Evolutionary conservation across 1,140 invertebrate genomes (phyloP).

Genomic region (Formica selysi): DNA sequence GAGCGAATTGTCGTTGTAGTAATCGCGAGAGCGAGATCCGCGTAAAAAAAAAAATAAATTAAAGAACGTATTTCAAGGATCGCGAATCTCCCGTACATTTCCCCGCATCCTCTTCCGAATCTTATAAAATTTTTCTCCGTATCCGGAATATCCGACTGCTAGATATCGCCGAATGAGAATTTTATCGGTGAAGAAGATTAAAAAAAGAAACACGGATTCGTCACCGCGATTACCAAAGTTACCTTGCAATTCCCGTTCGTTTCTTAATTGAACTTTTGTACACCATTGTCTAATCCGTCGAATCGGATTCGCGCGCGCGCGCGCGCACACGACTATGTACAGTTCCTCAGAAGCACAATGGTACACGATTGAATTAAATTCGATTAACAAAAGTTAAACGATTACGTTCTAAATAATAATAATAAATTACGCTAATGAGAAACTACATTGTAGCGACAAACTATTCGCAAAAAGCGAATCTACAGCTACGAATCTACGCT

Average conservation of each 20-base stretch:
- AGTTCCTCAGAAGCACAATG: background rate
- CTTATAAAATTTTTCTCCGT: background rate
- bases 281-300: background rate
- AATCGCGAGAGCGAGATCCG: slow-evolving; percentile 8
- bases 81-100: background rate
- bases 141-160: background rate
- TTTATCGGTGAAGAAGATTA: background rate
- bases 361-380: background rate
- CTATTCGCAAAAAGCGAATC: background rate
- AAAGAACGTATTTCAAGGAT: background rate
- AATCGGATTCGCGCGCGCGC: background rate
- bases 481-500: slow-evolving; percentile 47
- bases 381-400: background rate
- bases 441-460: background rate
- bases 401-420: slow-evolving; percentile 18
- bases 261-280: background rate
- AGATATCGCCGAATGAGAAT: background rate
- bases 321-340: background rate
- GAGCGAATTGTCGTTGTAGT: background rate
- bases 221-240: too few species aligned
- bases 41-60: background rate
- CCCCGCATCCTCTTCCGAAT: background rate
- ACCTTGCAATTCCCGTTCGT: background rate
- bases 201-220: background rate
- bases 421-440: slow-evolving; percentile 25